Evolutionary conservation across 2,113 vertebrate genomes (phyloP).

Genomic region (Dolichotis patagonum): DNA sequence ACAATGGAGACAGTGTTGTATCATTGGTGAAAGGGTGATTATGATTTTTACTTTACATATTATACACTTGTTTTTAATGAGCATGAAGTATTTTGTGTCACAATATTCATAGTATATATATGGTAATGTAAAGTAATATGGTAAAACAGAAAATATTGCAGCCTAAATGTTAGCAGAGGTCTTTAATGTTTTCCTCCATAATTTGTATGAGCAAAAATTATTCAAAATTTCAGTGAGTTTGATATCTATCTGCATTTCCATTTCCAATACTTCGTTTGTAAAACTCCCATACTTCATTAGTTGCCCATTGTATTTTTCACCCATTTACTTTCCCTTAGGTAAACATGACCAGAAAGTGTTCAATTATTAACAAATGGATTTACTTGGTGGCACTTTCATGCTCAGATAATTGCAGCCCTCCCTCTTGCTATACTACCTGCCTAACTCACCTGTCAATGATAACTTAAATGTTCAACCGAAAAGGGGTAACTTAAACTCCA

Average conservation of each 20-base stretch:
- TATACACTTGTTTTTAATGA: neutral
- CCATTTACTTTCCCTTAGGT: neutral
- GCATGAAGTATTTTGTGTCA: neutral
- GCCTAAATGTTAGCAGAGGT: neutral
- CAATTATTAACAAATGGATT: neutral
- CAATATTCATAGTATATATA: neutral
- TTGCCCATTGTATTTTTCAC: neutral
- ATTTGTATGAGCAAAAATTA: neutral
- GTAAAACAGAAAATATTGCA: neutral
- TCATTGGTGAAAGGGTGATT: neutral
- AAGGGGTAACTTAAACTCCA: no score
- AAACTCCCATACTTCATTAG: no score
- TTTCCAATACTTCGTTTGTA: neutral
- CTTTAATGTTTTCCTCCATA: neutral
- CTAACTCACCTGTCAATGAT: neutral
- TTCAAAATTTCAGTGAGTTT: neutral
- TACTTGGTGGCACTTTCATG: neutral
- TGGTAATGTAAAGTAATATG: neutral
- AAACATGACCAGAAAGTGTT: neutral
- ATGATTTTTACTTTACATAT: neutral
- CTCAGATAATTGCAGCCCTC: neutral
- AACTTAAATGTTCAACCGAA: neutral
- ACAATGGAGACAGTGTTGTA: neutral
- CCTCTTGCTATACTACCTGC: neutral
- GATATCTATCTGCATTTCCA: neutral